phyloP scores from a whole-genome alignment of 2,797 vertebrate genomes.

The Lutjanus campechanus region DNA sequence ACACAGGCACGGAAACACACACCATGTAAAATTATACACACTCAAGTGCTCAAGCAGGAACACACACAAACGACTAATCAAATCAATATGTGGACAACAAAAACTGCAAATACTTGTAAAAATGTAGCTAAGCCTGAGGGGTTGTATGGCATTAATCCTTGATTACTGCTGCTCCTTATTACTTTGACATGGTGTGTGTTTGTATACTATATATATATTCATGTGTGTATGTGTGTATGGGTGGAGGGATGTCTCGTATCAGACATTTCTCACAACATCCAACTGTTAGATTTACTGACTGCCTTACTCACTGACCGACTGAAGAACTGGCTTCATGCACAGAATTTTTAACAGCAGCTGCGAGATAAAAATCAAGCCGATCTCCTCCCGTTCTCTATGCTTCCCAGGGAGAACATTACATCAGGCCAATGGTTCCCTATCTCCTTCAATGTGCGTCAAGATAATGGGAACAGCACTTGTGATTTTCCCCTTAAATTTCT shows the following conservation, averaged over 20 bases:
- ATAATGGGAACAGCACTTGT: conserved; percentile 56
- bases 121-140: conserved; percentile 26
- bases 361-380: conserved; percentile 58
- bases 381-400: conserved; percentile 41
- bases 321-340: conserved; percentile 42
- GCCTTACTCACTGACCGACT: conserved; percentile 31
- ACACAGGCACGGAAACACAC: conserved; percentile 37
- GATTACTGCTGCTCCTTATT: conserved; percentile 41
- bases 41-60: conserved; percentile 16
- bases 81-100: conserved; percentile 48
- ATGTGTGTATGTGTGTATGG: neutral
- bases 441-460: conserved; percentile 38
- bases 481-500: conserved; percentile 63
- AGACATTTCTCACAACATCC: conserved; percentile 44
- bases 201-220: neutral
- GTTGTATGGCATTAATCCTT: conserved; percentile 38
- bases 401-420: conserved; percentile 61
- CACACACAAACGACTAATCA: conserved; percentile 52
- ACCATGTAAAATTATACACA: conserved; percentile 13
- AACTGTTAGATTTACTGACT: conserved; percentile 45
- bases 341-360: conserved; percentile 63
- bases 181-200: conserved; percentile 16
- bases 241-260: neutral
- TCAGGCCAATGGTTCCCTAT: conserved; percentile 55
- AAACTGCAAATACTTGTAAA: conserved; percentile 39